phyloP scores from a whole-genome alignment of 2,113 vertebrate species.

The Laticauda laticaudata region DNA sequence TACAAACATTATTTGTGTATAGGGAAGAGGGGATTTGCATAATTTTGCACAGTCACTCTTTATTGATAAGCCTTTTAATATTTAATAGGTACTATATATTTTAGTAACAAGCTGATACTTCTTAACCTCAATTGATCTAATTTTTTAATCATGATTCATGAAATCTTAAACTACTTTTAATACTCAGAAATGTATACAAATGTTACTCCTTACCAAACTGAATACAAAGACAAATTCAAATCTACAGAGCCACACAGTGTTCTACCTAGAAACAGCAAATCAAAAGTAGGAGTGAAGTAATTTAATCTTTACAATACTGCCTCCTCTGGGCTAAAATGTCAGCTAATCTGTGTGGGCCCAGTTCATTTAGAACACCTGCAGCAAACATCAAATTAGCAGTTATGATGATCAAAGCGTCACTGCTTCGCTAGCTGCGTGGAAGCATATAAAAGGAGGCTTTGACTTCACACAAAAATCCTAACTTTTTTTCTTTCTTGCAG shows the following conservation, averaged over 20 bases:
- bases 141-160: background rate
- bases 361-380: background rate
- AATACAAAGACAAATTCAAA: background rate
- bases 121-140: background rate
- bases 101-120: background rate
- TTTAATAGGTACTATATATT: background rate
- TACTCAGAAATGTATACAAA: background rate
- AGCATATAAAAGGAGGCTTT: background rate
- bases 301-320: background rate
- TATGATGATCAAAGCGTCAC: background rate
- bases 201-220: background rate
- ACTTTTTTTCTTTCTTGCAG: background rate
- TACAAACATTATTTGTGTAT: background rate
- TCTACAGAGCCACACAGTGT: background rate
- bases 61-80: background rate
- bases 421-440: background rate
- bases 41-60: background rate
- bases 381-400: background rate
- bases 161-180: background rate
- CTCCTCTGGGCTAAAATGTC: background rate
- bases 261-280: background rate
- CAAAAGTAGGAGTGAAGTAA: background rate
- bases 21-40: background rate
- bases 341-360: background rate
- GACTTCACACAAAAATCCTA: background rate